Evolutionary conservation across 2,113 vertebrate species (phyloP), one percentile per base, ranked within the genome.

Genomic region (Clupea harengus): DNA sequence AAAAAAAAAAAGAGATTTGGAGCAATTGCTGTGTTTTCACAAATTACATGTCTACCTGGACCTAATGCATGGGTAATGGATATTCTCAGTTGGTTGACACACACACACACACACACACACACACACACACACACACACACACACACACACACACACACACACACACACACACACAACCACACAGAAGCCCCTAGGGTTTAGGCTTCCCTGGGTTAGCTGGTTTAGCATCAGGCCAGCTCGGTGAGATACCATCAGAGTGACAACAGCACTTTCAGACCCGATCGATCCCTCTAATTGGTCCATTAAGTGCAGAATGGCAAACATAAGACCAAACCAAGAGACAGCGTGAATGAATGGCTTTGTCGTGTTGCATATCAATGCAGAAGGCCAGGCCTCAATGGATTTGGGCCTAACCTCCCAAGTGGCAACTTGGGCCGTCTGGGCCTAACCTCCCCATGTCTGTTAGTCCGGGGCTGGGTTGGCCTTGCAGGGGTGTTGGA

Each of bases 281-380:
- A 15, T 78, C 72, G 72, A 78, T 78, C 39, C n/a, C 28, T 78
- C 72, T 78, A 78, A 78, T 78, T 78, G 72, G 72, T 78, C 72
- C 72, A 78, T 78, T 78, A 78, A 78, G 72, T 11, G 32, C 28
- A 78, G 72, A 78, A 78, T 32, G 28, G 72, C 72, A 15, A 78
- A 17, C 72, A 18, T 15, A 39, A 13, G 72, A 32, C 72, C 72
- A 39, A 39, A 32, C 10, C 72, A 39, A 5, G 32, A 15, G 25
- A 32, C 13, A 13, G 10, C 1, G 28, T 39, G 4, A 60, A 60
- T 60, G 54, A 60, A 60, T 60, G 54, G 22, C 18, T 22, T 20
- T 18, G 54, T 6, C 54, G 54, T 20, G 18, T 60, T 20, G 54
- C 20, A 60, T 60, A 60, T 22, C 54, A 60, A 60, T 60, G 54